Conservation (phyloP, 2,888 invertebrate species). For the Conus canariensis region DNA sequence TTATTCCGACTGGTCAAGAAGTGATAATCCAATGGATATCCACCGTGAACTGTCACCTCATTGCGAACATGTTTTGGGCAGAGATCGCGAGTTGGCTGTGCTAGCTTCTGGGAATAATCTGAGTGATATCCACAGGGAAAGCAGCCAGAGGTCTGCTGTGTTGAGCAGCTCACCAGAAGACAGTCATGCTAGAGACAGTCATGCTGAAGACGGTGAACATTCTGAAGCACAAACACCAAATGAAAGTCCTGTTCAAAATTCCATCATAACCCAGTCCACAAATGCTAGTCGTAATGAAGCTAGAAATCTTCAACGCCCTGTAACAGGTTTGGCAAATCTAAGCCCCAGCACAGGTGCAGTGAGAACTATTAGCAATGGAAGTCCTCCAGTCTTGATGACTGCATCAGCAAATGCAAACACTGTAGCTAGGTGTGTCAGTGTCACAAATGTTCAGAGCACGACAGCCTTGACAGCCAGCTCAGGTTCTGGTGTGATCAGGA, state of each 20-base stretch:
- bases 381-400: too few species aligned
- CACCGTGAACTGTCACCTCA: slow-evolving; percentile 36
- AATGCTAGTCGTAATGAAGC: background rate
- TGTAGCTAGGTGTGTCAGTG: too few species aligned
- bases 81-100: background rate
- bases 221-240: background rate
- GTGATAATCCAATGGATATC: slow-evolving; percentile 23
- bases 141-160: background rate
- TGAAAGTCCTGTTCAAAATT: background rate
- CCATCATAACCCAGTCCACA: background rate
- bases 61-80: slow-evolving; percentile 21
- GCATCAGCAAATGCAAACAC: background rate
- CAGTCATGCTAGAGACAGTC: background rate
- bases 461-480: background rate
- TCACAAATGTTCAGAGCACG: background rate
- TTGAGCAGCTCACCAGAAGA: background rate
- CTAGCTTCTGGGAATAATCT: too few species aligned
- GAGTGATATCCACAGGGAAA: too few species aligned
- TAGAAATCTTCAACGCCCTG: background rate
- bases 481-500: background rate
- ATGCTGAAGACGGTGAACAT: background rate
- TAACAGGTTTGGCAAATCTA: background rate
- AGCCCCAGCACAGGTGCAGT: background rate
- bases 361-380: too few species aligned
- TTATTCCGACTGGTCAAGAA: slow-evolving; percentile 26